Percentiles rank a stretch among this genome's conserved stretches.
Evolutionary conservation across 1,140 invertebrate genomes (phyloP).

Genomic region (Drosophila arawakana): DNA sequence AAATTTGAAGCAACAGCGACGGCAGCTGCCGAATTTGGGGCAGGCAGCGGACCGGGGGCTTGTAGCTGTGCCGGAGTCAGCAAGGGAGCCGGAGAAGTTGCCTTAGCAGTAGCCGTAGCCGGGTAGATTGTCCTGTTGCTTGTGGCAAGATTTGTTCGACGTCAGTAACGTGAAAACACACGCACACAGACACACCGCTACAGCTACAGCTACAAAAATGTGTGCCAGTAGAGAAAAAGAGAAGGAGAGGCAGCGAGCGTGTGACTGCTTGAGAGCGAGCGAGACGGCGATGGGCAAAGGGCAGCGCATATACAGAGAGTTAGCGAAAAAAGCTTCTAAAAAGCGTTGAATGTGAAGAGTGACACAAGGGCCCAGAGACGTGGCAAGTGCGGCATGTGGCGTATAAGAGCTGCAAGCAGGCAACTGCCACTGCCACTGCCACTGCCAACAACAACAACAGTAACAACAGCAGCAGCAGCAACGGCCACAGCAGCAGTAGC

Average conservation of each 20-base stretch:
- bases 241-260: too few relatives aligned
- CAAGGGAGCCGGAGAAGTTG: neutral
- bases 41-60: neutral
- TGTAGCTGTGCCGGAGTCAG: neutral
- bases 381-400: constrained; percentile 8
- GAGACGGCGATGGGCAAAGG: constrained; percentile 53
- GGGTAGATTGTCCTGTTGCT: constrained; percentile 66
- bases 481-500: neutral
- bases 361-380: constrained; percentile 13
- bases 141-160: constrained; percentile 69
- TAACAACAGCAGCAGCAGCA: constrained; percentile 6
- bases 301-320: constrained; percentile 15
- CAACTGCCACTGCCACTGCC: constrained; percentile 1
- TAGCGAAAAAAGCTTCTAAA: constrained; percentile 64
- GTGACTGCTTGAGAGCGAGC: constrained; percentile 26
- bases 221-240: neutral
- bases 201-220: constrained; percentile 14
- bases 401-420: neutral
- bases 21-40: constrained; percentile 51
- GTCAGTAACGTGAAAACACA: constrained; percentile 49
- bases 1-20: constrained; percentile 50
- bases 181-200: constrained; percentile 7
- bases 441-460: neutral
- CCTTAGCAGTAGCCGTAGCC: constrained; percentile 1
- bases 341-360: constrained; percentile 20